Base-by-base conservation (phyloP, 64 coral and sea anemone species). In the Astreopora myriophthalma region DNA sequence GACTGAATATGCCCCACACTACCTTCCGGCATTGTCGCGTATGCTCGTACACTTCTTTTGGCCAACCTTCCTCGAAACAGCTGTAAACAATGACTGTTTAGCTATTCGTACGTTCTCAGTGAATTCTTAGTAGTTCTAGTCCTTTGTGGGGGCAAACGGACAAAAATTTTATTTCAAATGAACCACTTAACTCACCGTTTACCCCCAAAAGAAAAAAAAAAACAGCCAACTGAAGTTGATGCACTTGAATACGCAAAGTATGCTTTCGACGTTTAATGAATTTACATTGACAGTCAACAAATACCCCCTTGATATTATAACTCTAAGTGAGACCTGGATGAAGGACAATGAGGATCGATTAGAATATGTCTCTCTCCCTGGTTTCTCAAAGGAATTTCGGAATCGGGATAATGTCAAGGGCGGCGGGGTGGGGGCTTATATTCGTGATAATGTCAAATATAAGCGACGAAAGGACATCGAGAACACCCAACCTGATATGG, bases 311-410 rank as follows among this genome's bases (percentile, higher is more conserved):
- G 49, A 82, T 46, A 82, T 82, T 61, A 82, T 82, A 33, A 57
- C 78, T 30, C 42, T 82, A 14, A 82, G 78, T 51, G 78, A 82
- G 57, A 82, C 78, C 30, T 82, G 78, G 78, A 39, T 82, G 8
- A 82, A 82, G 34, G 78, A 82, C 27, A 55, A 57, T 2, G 17
- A 19, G 0, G 13, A 33, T 17, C 26, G 46, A 23, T 32, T 82
- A 51, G 78, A 82, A 55, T 82, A 61, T 13, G 48, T 32, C 30
- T 14, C 75, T 39, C 24, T 39, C 40, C 62, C 62, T 22, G 62
- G 62, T 27, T 66, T 66, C 24, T 23, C 0, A 25, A 66, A 20
- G 16, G 52, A 26, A 60, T 60, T 60, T 27, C 26, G 20, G 16
- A 22, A 25, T 24, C 20, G 62, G 20, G 62, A 23, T 3, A 24